Evolutionary conservation across 2,888 invertebrate species (phyloP).

Genomic region (Cheilosia vernalis): DNA sequence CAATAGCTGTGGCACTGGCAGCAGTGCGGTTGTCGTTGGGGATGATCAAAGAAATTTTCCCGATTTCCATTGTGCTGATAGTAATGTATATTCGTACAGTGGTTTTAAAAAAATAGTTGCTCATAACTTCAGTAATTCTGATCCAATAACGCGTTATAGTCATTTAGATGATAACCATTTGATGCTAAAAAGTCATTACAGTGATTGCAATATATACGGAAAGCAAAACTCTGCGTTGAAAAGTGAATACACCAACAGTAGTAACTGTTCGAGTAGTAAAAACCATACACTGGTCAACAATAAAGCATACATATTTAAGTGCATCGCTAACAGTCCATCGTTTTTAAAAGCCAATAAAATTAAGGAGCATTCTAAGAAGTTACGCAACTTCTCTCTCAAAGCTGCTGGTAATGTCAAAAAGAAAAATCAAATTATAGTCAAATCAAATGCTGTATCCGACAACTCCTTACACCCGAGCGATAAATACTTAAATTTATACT

Average conservation of each 20-base stretch:
- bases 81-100: slow-evolving; percentile 69
- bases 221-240: slow-evolving; percentile 79
- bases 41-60: slow-evolving; percentile 75
- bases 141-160: slow-evolving; percentile 78
- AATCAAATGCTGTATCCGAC: slow-evolving; percentile 83
- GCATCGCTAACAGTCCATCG: slow-evolving; percentile 83
- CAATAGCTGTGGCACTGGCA: slow-evolving; percentile 74
- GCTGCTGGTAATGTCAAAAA: slow-evolving; percentile 81
- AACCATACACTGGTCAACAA: slow-evolving; percentile 82
- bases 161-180: slow-evolving; percentile 77
- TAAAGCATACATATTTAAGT: slow-evolving; percentile 83
- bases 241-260: slow-evolving; percentile 77
- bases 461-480: slow-evolving; percentile 83
- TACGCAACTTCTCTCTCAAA: slow-evolving; percentile 82
- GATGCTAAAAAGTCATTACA: slow-evolving; percentile 81
- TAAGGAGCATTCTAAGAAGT: slow-evolving; percentile 82
- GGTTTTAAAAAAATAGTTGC: slow-evolving; percentile 77
- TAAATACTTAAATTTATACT: slow-evolving; percentile 82
- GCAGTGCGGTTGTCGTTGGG: slow-evolving; percentile 73
- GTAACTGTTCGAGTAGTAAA: slow-evolving; percentile 75
- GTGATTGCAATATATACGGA: slow-evolving; percentile 81
- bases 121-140: slow-evolving; percentile 79
- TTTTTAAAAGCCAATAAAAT: slow-evolving; percentile 82
- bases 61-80: slow-evolving; percentile 70
- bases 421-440: slow-evolving; percentile 81